Base-by-base conservation (phyloP, 1,140 invertebrate genomes). In the Saxidomus purpurata region DNA sequence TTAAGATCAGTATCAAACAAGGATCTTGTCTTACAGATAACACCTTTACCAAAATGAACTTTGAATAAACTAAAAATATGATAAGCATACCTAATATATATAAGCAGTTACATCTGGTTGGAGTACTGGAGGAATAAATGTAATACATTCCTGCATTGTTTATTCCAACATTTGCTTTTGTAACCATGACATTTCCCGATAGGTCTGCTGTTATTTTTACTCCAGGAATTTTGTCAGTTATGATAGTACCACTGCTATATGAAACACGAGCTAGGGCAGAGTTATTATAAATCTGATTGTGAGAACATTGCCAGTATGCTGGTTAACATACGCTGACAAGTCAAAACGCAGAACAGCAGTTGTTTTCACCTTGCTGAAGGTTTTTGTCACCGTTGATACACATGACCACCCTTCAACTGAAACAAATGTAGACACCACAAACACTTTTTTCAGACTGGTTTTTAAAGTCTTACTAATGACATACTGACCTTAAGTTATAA, bases 81-180 rank as follows among this genome's bases (percentile, higher is more conserved):
- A 55, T 19, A 8, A 28, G n/a, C 59, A 63, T 28, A 63, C 59
- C 59, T 63, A 63, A 63, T 63, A 63, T 63, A 25, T 63, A 63
- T 25, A 63, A 15, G 25, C 59, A 63, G 25, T 28, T 28, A 28
- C 59, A 63, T 63, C 25, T 63, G 25, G 59, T 28, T 8, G 25
- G 25, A 8, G 8, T 9, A 8, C 59, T n/a, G 19, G 59, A 22
- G 11, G n/a, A 25, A 63, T 22, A 2, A 2, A 63, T 28, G 9
- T 8, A 28, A 15, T 63, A 63, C 8, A 63, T n/a, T 28, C 59
- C 59, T 28, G 22, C n/a, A 63, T 63, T 28, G 59, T 28, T 15
- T 63, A 8, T 9, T 63, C 25, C n/a, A 63, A 63, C 59, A 63
- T 28, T 28, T 8, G 25, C 4, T n/a, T n/a, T 19, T 28, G 59